phyloP scores from a whole-genome alignment of 2,888 invertebrate species.

The Trachelus iudaicus region DNA sequence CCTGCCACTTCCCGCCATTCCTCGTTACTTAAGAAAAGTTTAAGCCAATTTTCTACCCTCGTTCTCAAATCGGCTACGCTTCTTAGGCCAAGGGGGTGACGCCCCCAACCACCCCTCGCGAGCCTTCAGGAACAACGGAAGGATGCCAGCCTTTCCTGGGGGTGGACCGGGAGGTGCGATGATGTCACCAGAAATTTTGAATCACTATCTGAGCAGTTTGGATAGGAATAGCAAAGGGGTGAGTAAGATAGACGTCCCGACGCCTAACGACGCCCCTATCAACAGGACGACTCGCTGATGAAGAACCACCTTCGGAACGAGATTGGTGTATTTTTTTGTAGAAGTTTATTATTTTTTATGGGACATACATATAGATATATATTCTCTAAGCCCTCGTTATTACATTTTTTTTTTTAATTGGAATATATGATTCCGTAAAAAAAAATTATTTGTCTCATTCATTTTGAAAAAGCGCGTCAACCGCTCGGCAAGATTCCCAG shows the following conservation, averaged over 20 bases:
- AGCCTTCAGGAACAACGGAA: constrained; percentile 29
- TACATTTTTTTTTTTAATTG: not conserved
- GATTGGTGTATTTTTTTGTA: not conserved
- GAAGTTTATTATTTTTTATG: constrained; percentile 1
- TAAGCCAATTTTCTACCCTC: not conserved
- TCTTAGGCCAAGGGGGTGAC: constrained; percentile 30
- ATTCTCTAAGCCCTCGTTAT: not conserved
- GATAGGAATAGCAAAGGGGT: constrained; percentile 50
- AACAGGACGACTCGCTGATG: not conserved
- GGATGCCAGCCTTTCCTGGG: constrained; percentile 21
- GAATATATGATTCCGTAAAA: not conserved
- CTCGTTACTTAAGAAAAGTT: not conserved
- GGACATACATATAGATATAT: not conserved
- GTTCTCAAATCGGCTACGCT: not conserved
- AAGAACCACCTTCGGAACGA: not conserved
- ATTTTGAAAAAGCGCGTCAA: not conserved
- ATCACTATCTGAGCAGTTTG: constrained; percentile 49
- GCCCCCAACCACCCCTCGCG: constrained; percentile 20
- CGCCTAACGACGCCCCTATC: not conserved
- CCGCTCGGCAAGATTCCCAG: not conserved
- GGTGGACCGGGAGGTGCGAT: constrained; percentile 35
- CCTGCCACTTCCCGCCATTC: not conserved
- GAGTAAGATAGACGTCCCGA: constrained; percentile 41
- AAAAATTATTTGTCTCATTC: not conserved
- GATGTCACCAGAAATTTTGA: constrained; percentile 54